phyloP scores from a whole-genome alignment of 2,888 invertebrate genomes.

The Ypsolopha scabrella region DNA sequence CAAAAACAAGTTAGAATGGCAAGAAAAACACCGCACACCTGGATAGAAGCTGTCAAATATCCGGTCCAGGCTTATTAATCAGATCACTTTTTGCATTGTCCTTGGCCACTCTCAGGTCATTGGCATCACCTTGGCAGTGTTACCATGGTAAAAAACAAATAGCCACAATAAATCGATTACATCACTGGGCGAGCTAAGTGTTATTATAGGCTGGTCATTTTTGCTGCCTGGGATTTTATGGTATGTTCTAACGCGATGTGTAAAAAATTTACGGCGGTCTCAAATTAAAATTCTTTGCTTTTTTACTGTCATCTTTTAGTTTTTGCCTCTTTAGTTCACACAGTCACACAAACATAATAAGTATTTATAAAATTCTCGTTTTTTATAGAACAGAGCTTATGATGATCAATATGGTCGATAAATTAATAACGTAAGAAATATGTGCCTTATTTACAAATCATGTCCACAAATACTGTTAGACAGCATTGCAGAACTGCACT shows the following conservation, averaged over 20 bases:
- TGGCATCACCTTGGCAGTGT: slow-evolving; percentile 42
- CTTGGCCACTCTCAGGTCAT: slow-evolving; percentile 33
- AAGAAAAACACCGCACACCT: slow-evolving; percentile 3
- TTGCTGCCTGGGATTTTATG: not conserved
- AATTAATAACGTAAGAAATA: no score
- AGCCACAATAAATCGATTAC: slow-evolving; percentile 35
- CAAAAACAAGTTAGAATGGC: not conserved
- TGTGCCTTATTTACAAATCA: no score
- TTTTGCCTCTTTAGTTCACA: no score
- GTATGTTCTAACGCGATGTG: not conserved
- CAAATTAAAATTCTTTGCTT: no score
- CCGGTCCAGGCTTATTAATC: slow-evolving; percentile 19
- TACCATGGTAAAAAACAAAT: slow-evolving; percentile 35
- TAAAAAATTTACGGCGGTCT: no score
- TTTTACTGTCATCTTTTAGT: no score
- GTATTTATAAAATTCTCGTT: no score
- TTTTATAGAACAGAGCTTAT: no score
- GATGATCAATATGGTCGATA: no score
- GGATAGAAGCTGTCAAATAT: slow-evolving; percentile 10
- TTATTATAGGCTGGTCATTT: slow-evolving; percentile 5
- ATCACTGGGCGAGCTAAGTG: slow-evolving; percentile 14
- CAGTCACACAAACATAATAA: no score
- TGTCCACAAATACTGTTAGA: no score
- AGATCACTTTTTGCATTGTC: slow-evolving; percentile 24
- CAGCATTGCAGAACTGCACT: no score